Evolutionary conservation across 2,888 invertebrate species (phyloP).

Genomic region (Xanthia icteritia): DNA sequence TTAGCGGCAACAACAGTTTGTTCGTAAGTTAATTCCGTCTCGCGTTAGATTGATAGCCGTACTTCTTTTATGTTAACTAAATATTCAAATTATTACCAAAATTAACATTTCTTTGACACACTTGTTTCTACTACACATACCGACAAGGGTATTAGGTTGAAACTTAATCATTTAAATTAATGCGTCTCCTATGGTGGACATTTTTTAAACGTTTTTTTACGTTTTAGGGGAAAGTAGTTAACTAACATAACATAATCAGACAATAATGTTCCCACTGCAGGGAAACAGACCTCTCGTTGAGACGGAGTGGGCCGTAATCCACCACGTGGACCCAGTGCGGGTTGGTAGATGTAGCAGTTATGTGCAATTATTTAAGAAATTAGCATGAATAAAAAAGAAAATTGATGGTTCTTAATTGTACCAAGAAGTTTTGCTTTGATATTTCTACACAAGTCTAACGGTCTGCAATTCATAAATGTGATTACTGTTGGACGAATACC

Average conservation of each 20-base stretch:
- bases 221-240: too few species aligned
- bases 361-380: too few species aligned
- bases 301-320: too few species aligned
- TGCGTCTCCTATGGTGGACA: neutral
- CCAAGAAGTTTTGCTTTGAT: neutral
- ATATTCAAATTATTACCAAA: neutral
- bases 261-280: too few species aligned
- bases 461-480: neutral
- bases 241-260: too few species aligned
- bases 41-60: conserved; percentile 27
- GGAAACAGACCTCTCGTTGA: too few species aligned
- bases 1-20: conserved; percentile 35
- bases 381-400: neutral
- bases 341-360: too few species aligned
- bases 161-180: neutral
- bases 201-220: too few species aligned
- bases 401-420: neutral
- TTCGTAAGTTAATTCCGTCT: conserved; percentile 29
- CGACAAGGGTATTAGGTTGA: neutral
- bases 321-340: too few species aligned
- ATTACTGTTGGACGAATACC: neutral
- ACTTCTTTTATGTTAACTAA: neutral
- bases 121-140: too few species aligned
- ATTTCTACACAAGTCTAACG: neutral
- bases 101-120: neutral